phyloP scores from a whole-genome alignment of 2,888 invertebrate genomes.

The Girardia tigrina region DNA sequence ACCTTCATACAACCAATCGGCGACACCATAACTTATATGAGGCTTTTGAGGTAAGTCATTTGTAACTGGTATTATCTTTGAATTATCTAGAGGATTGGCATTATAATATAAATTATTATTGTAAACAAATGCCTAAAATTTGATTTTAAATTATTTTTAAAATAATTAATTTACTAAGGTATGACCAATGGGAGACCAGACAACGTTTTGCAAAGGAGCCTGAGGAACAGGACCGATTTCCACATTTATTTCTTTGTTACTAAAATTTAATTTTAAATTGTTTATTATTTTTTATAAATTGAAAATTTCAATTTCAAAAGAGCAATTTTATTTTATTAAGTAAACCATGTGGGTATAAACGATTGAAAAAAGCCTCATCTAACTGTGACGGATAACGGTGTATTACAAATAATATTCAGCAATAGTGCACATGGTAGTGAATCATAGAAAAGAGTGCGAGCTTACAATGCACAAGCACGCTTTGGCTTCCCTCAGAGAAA shows the following conservation, averaged over 20 bases:
- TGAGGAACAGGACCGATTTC: constrained; percentile 1
- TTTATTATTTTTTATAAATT: background rate
- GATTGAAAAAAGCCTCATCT: no score
- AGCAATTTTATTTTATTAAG: background rate
- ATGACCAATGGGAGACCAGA: background rate
- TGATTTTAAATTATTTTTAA: no score
- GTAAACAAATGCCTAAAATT: background rate
- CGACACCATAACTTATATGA: constrained; percentile 28
- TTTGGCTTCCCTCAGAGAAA: no score
- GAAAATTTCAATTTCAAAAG: background rate
- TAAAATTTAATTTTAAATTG: background rate
- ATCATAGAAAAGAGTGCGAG: no score
- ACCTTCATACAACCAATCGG: constrained; percentile 34
- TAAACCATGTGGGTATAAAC: background rate
- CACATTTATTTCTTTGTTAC: background rate
- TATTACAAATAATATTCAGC: no score
- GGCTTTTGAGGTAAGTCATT: background rate
- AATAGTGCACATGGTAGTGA: no score
- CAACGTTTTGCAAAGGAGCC: background rate
- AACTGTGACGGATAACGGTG: no score
- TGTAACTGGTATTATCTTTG: background rate
- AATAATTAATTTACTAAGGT: background rate
- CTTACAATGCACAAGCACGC: no score
- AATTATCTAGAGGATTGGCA: background rate
- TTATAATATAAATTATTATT: background rate